Evolutionary conservation across 2,888 invertebrate genomes (phyloP), one percentile per base, ranked within the genome.

Genomic region (Stenurella melanura): DNA sequence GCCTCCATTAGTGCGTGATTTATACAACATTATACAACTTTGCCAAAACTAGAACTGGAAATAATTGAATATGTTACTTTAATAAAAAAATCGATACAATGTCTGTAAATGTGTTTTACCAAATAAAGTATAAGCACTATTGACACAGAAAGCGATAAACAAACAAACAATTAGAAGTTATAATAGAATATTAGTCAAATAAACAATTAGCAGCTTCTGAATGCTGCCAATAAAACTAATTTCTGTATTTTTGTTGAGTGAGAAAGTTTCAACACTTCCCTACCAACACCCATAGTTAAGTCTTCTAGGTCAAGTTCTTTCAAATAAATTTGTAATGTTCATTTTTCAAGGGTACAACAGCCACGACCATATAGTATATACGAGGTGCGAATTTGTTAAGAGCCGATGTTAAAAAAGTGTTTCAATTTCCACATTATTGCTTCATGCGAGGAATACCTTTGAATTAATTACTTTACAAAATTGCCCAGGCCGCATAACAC

Each of bases 221-320:
- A 0, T 5, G 15, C 15, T 12, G 11, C 12, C 15, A 42, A 12
- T 12, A 12, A 1, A 50, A 50, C n/a, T n/a, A n/a, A 7, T n/a
- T 50, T 15, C n/a, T 3, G 15, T n/a, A 50, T n/a, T 50, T 50
- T n/a, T 50, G n/a, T 50, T 50, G 50, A 50, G n/a, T 50, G 50
- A 50, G 50, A n/a, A 50, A 50, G 50, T 50, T 15, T 9, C 30
- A 34, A 42, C 18, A 21, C 58, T 21, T 58, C 18, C 18, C 58
- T 58, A 7, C 58, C 12, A 58, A 19, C 19, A 21, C 58, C 12
- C 58, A 11, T 58, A 21, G 21, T 21, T 21, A 58, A 19, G 18
- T 10, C 19, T 19, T 58, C 58, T 58, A 58, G 58, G 58, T 58
- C 58, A 58, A 58, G 58, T 58, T 58, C 58, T 12, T 21, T 58